A percentile compares a stretch with the other conserved stretches of the same genome.
Evolutionary conservation across 2,113 vertebrate species (phyloP).

Genomic region (Strix aluco): DNA sequence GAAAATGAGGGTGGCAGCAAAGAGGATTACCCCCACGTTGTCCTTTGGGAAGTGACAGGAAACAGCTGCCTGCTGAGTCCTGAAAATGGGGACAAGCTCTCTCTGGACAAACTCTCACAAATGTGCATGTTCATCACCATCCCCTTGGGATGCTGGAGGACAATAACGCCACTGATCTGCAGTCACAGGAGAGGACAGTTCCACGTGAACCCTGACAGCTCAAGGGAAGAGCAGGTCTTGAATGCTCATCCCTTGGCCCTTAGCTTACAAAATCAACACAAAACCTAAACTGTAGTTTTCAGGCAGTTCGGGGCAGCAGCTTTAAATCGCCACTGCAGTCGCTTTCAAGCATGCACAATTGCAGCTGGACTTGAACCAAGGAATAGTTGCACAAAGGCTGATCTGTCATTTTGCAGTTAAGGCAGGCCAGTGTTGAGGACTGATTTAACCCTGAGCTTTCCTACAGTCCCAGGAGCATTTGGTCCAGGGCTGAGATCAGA

Average conservation of each 20-base stretch:
- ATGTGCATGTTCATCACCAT: neutral
- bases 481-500: neutral
- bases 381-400: neutral
- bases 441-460: neutral
- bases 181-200: neutral
- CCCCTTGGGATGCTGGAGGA: neutral
- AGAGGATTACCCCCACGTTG: fast-evolving
- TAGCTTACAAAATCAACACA: neutral
- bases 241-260: neutral
- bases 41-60: neutral
- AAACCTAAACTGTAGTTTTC: neutral
- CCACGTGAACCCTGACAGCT: neutral
- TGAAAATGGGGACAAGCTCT: neutral
- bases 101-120: neutral
- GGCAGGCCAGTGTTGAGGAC: neutral
- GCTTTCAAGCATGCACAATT: fast-evolving
- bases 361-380: neutral
- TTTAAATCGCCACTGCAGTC: neutral
- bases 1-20: neutral
- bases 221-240: neutral
- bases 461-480: fast-evolving
- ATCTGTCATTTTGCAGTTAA: too few relatives aligned
- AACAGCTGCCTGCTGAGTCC: neutral
- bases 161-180: neutral
- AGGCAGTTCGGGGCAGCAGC: neutral